Percentiles rank a stretch among this genome's conserved stretches.
Evolutionary conservation across 2,113 vertebrate genomes (phyloP).

Genomic region (Tonatia bakeri): DNA sequence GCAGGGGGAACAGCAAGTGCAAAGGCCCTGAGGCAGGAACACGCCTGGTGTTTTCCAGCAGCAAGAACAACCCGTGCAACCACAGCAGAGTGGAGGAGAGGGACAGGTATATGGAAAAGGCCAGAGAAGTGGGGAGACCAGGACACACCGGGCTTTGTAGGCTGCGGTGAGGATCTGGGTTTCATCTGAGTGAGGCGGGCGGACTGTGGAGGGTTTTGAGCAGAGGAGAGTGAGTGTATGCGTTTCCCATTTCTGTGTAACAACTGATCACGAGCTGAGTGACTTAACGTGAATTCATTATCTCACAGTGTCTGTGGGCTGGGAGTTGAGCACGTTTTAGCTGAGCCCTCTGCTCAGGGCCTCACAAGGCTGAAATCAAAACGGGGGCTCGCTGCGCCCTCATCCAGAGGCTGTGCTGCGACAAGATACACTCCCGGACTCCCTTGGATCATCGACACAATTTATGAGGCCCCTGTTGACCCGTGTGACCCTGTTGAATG

Average conservation of each 20-base stretch:
- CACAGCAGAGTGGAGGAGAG: background rate
- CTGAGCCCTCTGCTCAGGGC: background rate
- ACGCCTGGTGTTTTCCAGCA: background rate
- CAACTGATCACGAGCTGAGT: background rate
- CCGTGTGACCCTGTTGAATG: too few species aligned
- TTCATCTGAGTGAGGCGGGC: background rate
- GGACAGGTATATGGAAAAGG: background rate
- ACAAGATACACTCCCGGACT: background rate
- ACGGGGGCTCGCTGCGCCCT: background rate
- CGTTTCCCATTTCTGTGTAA: background rate
- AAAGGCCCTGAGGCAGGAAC: background rate
- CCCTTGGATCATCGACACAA: background rate
- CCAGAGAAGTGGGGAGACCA: background rate
- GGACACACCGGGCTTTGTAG: accelerated
- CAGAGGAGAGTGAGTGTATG: background rate
- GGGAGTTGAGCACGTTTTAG: background rate
- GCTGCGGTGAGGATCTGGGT: background rate
- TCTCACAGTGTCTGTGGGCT: background rate
- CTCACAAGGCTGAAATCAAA: background rate
- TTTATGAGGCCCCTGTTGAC: too few species aligned
- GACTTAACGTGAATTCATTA: too few species aligned
- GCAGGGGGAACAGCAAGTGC: background rate
- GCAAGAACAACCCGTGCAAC: background rate
- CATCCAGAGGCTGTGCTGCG: background rate
- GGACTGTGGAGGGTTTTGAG: background rate